A percentile compares a stretch with the other conserved stretches of the same genome.
Evolutionary conservation across 1,140 invertebrate species (phyloP).

Genomic region (Tetraneura akinire): DNA sequence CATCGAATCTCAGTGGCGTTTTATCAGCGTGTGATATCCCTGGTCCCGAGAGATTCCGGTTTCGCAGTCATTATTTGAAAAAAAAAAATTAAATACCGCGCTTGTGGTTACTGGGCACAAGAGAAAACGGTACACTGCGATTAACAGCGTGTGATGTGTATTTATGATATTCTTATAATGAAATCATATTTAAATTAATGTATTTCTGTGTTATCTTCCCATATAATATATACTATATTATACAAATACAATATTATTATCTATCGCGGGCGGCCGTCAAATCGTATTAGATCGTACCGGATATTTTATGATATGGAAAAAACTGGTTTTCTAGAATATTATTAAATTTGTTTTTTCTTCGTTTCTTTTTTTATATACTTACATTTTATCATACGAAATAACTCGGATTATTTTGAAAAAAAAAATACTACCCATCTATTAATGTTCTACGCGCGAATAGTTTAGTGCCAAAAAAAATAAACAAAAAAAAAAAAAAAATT

Average conservation of each 20-base stretch:
- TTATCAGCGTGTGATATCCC: not conserved
- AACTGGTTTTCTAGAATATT: constrained; percentile 9
- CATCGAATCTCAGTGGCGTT: too few species aligned
- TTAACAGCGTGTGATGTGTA: not conserved
- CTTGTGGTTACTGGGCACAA: too few species aligned
- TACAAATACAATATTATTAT: not conserved
- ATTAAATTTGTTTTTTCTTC: not conserved
- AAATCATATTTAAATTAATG: not conserved
- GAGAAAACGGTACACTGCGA: constrained; percentile 8
- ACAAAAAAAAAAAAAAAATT: too few species aligned
- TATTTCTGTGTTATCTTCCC: not conserved
- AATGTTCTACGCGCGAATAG: not conserved
- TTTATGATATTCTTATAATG: not conserved
- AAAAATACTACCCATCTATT: not conserved
- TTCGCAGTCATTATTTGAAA: not conserved
- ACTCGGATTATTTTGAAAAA: not conserved
- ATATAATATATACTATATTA: not conserved
- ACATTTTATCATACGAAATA: not conserved
- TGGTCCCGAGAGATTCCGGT: not conserved
- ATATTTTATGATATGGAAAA: not conserved
- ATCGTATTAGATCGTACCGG: not conserved
- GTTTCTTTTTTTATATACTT: too few species aligned
- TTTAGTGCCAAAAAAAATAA: constrained; percentile 14
- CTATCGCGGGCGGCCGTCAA: not conserved
- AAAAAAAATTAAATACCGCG: too few species aligned